phyloP scores from a whole-genome alignment of 2,113 vertebrate species.

The Xenopus laevis region DNA sequence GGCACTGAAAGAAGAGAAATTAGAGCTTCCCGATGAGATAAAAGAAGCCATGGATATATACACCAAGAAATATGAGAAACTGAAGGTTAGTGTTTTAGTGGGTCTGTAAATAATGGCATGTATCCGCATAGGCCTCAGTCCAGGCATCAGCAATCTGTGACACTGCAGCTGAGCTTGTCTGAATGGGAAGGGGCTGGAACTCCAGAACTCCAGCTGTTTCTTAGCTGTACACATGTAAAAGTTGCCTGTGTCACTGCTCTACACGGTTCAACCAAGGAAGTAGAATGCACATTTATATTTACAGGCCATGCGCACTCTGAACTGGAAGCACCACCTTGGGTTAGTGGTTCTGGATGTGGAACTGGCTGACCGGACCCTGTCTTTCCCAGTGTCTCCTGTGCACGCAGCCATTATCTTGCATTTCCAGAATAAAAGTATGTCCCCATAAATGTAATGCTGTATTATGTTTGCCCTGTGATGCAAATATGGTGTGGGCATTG shows the following conservation, averaged over 20 bases:
- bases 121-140: too few species aligned
- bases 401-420: slow-evolving; percentile 91
- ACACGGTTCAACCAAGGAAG: too few species aligned
- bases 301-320: slow-evolving; percentile 95
- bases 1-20: slow-evolving; percentile 90
- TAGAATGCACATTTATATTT: not conserved
- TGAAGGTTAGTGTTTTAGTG: slow-evolving; percentile 72
- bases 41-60: slow-evolving; percentile 86
- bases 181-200: too few species aligned
- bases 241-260: too few species aligned
- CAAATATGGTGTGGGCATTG: too few species aligned
- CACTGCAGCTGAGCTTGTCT: too few species aligned
- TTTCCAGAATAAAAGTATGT: slow-evolving; percentile 86
- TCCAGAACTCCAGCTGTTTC: too few species aligned
- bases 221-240: too few species aligned
- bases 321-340: slow-evolving; percentile 94
- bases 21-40: slow-evolving; percentile 83
- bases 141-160: too few species aligned
- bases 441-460: too few species aligned
- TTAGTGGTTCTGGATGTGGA: slow-evolving; percentile 90
- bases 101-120: too few species aligned
- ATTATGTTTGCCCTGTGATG: too few species aligned
- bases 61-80: slow-evolving; percentile 90
- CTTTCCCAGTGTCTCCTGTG: slow-evolving; percentile 84
- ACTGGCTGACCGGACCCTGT: slow-evolving; percentile 86